Evolutionary conservation across 2,113 vertebrate genomes (phyloP), one percentile per base, ranked within the genome.

Genomic region (Danionella cerebrum): DNA sequence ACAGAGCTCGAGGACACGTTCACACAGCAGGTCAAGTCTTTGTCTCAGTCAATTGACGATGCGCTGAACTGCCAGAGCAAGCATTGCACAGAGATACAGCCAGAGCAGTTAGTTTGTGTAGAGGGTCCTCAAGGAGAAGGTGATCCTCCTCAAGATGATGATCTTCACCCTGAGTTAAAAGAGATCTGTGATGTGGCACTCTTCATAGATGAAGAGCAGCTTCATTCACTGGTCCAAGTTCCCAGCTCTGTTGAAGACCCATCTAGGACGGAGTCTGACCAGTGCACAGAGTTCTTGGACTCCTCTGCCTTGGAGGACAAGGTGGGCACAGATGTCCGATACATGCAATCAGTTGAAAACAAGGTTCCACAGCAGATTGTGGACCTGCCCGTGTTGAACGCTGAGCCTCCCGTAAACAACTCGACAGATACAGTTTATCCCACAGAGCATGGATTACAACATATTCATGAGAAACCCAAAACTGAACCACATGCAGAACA

Each of bases 1-100:
- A 97, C 94, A 0, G 95, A 98, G 82, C 90, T 99, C 69, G 96
- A 99, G 85, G 95, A 97, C 1, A 93, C 95, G 48, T 99, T 99
- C 76, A 97, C 96, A 22, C 83, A 92, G 79, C 96, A 99, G 80
- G 96, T 99, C 63, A 97, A 98, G 74, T 99, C 96, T 2, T 84
- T 99, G 72, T 96, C 96, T 0, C 96, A 98, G 70, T 99, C 96
- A 4, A 98, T 99, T 1, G 96, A 99, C 0, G 96, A 99, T 0
- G 96, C 96, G 0, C 88, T 99, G 76, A 97, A 96, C 69, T 98
- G 94, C 74, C 94, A 93, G 39, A 95, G 94, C 60, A 89, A 97
- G 7, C 94, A 92, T 7, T 80, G 90, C 0, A 95, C 96, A 9
- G 95, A 94, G 63, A 88, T 82, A 1, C 90, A 89, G 0, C 80